phyloP scores from a whole-genome alignment of 1,140 invertebrate species.

The Neotoxoptera formosana region DNA sequence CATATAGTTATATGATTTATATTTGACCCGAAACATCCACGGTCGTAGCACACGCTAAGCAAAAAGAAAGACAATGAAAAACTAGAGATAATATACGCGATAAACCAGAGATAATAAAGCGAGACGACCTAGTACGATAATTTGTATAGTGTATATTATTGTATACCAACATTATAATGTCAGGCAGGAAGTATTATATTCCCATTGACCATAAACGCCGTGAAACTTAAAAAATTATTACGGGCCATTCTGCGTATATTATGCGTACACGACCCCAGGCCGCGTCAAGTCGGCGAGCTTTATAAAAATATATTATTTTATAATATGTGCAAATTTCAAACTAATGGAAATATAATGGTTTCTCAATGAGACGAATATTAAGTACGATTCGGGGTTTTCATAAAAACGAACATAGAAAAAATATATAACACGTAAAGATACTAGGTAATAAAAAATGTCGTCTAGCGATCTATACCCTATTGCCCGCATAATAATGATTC shows the following conservation, averaged over 20 bases:
- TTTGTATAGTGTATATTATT: neutral
- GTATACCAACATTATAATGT: neutral
- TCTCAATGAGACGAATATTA: neutral
- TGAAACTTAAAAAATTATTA: slow-evolving; percentile 1
- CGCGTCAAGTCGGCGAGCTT: neutral
- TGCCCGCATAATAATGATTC: neutral
- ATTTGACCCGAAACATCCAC: neutral
- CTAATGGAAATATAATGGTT: neutral
- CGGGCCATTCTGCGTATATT: neutral
- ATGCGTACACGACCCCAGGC: neutral
- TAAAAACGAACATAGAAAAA: neutral
- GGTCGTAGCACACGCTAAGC: neutral
- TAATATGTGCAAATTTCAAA: neutral
- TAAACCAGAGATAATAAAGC: neutral
- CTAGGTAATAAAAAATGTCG: neutral
- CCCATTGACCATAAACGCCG: neutral
- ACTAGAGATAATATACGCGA: neutral
- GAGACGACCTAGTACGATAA: neutral
- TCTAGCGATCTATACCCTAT: neutral
- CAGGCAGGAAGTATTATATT: neutral
- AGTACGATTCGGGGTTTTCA: neutral
- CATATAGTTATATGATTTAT: neutral
- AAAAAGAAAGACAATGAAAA: neutral
- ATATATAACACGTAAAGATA: neutral
- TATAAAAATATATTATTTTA: neutral